Conservation (phyloP, 2,888 invertebrate genomes). For the Rhagonycha lutea region DNA sequence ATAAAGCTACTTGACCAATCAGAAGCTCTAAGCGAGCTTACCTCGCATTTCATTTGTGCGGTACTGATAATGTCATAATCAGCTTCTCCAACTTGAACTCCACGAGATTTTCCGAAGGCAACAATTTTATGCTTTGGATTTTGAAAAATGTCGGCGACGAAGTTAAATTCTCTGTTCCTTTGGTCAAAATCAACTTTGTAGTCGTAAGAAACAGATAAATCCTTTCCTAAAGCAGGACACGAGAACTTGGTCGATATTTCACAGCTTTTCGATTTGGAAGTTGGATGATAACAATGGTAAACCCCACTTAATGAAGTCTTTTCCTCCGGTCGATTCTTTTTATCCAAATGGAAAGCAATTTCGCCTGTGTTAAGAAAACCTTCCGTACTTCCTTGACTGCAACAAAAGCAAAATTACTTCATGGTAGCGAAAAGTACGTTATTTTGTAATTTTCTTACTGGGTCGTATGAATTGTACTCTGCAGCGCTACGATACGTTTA, state of each 20-base stretch:
- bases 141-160: conserved; percentile 64
- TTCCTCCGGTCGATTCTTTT: conserved; percentile 70
- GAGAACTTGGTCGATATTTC: conserved; percentile 66
- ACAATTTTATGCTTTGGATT: conserved; percentile 62
- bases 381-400: background rate
- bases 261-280: conserved; percentile 56
- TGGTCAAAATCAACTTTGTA: conserved; percentile 54
- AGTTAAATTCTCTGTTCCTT: conserved; percentile 49
- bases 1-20: conserved; percentile 19
- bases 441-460: conserved; percentile 18
- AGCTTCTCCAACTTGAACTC: conserved; percentile 35
- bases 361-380: conserved; percentile 54
- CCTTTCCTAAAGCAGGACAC: conserved; percentile 67
- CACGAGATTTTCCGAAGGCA: conserved; percentile 45
- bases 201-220: conserved; percentile 44
- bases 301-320: conserved; percentile 64
- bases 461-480: conserved; percentile 52
- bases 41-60: conserved; percentile 56
- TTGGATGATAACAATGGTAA: conserved; percentile 58
- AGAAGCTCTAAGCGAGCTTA: conserved; percentile 41
- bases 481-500: conserved; percentile 67
- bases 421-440: background rate
- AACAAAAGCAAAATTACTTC: background rate
- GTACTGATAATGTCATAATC: conserved; percentile 54
- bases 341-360: conserved; percentile 69